These are phyloP conservation scores for Musca vetustissima DNA, from an alignment of 1,140 invertebrate genomes.

Conservation along the genomic window DNA sequence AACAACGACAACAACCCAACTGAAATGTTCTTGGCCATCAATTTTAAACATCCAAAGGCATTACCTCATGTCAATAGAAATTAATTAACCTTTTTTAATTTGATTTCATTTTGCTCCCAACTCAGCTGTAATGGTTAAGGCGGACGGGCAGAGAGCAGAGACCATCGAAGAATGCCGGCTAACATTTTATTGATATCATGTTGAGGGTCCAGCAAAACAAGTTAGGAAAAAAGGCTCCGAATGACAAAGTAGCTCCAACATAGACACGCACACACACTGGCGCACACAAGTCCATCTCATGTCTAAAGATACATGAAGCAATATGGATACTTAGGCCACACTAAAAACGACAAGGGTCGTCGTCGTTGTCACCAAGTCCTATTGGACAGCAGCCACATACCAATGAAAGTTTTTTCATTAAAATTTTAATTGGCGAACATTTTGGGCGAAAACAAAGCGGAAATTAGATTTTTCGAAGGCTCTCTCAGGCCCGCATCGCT, in stretches of 20 bases:
- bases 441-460: conserved; percentile 43
- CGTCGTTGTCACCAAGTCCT: not conserved
- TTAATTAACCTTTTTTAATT: conserved; percentile 24
- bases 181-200: conserved; percentile 19
- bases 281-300: too few relatives aligned
- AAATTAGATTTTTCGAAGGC: conserved; percentile 17
- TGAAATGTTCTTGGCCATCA: not conserved
- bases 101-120: conserved; percentile 5
- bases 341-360: conserved; percentile 9
- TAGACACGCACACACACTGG: too few relatives aligned
- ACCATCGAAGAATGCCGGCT: not conserved
- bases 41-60: conserved; percentile 14
- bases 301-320: too few relatives aligned
- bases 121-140: not conserved
- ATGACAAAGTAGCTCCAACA: not conserved
- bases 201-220: not conserved
- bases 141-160: not conserved
- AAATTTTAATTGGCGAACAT: conserved; percentile 55
- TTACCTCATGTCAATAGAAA: conserved; percentile 24
- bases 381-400: not conserved
- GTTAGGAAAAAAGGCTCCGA: not conserved
- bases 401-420: conserved; percentile 53
- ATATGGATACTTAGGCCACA: too few relatives aligned
- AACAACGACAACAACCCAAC: too few relatives aligned
- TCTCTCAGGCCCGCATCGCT: not conserved